phyloP scores from a whole-genome alignment of 2,113 vertebrate species.

The Istiophorus platypterus region DNA sequence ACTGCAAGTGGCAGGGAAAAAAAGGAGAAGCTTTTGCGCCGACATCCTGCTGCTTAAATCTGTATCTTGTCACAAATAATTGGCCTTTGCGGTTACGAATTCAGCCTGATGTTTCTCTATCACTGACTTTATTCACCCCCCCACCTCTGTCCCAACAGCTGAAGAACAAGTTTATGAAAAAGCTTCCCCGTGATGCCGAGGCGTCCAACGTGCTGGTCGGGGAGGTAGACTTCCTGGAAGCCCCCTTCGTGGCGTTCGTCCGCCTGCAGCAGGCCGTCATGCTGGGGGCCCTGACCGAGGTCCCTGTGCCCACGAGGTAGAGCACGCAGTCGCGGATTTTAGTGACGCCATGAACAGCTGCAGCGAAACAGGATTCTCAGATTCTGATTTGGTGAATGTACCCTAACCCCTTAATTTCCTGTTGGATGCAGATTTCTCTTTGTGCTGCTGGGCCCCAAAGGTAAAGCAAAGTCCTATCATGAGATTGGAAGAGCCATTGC shows the following conservation, averaged over 20 bases:
- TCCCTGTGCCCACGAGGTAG: conserved; percentile 96
- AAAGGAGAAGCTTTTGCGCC: neutral
- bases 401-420: neutral
- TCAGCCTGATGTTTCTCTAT: neutral
- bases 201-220: conserved; percentile 97
- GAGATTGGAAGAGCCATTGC: conserved; percentile 98
- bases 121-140: neutral
- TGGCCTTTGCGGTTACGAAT: neutral
- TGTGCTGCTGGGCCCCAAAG: conserved; percentile 96
- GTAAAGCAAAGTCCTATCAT: conserved; percentile 97
- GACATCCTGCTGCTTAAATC: too few relatives aligned
- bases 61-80: neutral
- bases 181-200: conserved; percentile 95
- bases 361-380: neutral
- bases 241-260: conserved; percentile 95
- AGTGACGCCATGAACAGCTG: neutral
- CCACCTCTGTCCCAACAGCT: conserved; percentile 80
- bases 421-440: conserved; percentile 91
- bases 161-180: conserved; percentile 99
- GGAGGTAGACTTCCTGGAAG: conserved; percentile 96
- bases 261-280: conserved; percentile 96
- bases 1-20: neutral
- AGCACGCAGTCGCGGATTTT: neutral
- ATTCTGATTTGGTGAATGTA: neutral
- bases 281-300: conserved; percentile 95